Percentiles rank a stretch among this genome's conserved stretches.
phyloP scores from a whole-genome alignment of 2,113 vertebrate genomes.

The Setophaga kirtlandii region DNA sequence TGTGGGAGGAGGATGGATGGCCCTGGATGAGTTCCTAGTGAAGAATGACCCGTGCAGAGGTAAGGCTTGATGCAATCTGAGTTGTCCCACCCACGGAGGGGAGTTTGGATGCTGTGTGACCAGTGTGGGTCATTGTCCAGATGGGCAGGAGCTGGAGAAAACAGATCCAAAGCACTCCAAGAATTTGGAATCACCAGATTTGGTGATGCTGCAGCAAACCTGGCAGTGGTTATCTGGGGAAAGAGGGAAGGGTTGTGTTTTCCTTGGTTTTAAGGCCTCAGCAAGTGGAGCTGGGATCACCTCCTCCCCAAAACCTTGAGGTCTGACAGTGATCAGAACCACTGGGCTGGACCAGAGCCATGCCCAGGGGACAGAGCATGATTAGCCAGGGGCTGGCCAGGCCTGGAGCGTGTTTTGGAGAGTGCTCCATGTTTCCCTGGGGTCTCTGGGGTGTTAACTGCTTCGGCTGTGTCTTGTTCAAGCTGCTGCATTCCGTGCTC shows the following conservation, averaged over 20 bases:
- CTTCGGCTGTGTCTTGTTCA: neutral
- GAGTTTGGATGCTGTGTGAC: neutral
- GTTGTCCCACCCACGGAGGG: fast-evolving
- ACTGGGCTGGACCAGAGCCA: neutral
- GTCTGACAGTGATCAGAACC: neutral
- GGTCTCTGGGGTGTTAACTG: neutral
- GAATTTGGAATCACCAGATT: neutral
- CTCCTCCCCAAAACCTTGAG: neutral
- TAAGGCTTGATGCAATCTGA: slow-evolving; percentile 28
- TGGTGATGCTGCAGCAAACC: neutral
- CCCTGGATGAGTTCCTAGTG: slow-evolving; percentile 95
- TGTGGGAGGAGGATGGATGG: slow-evolving; percentile 98
- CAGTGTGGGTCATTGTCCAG: neutral
- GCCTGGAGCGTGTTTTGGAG: neutral
- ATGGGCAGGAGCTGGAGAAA: neutral
- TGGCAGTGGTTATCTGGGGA: neutral
- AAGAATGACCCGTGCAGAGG: slow-evolving; percentile 99
- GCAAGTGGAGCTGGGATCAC: neutral
- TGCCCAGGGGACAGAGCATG: neutral
- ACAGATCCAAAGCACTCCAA: neutral
- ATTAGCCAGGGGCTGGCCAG: neutral
- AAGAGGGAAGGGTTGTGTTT: neutral
- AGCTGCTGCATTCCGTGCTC: neutral
- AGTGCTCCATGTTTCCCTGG: neutral
- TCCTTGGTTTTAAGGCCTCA: neutral